These are phyloP conservation scores for Parus major DNA, from an alignment of 2,113 vertebrate species.

Conservation along the genomic window DNA sequence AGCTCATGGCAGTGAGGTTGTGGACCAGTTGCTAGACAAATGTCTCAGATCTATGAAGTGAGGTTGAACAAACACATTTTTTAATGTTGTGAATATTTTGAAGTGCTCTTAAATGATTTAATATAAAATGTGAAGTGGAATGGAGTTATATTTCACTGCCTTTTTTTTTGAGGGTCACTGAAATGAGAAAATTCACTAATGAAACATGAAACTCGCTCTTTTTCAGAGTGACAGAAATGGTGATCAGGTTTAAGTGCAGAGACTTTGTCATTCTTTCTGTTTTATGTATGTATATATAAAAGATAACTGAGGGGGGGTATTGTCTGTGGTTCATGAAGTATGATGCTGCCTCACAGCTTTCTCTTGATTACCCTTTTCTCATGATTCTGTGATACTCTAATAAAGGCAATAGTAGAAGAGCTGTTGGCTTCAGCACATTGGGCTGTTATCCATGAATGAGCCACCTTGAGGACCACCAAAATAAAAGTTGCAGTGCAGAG, in stretches of 20 bases:
- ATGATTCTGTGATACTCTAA: neutral
- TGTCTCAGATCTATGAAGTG: neutral
- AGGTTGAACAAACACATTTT: neutral
- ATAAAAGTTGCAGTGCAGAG: neutral
- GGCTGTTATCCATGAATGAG: neutral
- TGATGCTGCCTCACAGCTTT: neutral
- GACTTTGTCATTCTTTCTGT: neutral
- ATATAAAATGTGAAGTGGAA: neutral
- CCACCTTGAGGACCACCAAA: neutral
- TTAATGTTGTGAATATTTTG: neutral
- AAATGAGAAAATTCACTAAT: neutral
- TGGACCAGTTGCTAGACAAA: accelerated
- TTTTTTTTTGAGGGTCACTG: neutral
- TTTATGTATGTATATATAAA: neutral
- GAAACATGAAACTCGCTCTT: neutral
- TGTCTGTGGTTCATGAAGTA: neutral
- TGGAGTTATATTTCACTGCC: neutral
- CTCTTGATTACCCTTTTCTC: neutral
- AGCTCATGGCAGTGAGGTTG: accelerated
- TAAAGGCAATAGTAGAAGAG: neutral
- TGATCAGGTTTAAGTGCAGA: neutral
- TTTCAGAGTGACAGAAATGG: neutral
- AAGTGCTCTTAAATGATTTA: neutral
- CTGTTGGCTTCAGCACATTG: neutral
- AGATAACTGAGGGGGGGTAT: neutral